Evolutionary conservation across 2,888 invertebrate genomes (phyloP).

Genomic region (Caenorhabditis sinica): DNA sequence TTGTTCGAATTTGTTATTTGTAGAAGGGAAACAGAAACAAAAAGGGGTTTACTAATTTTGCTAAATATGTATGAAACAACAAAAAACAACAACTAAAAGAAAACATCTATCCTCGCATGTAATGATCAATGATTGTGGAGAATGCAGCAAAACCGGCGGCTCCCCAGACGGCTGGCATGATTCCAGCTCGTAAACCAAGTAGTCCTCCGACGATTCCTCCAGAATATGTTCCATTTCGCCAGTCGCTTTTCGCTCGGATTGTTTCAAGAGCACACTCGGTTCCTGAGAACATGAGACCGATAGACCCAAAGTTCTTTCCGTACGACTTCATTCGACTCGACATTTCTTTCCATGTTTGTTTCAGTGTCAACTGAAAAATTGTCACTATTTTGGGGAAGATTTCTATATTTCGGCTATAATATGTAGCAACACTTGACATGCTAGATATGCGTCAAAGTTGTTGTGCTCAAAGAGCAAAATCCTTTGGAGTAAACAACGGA

Average conservation of each 20-base stretch:
- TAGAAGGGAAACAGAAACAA: conserved; percentile 14
- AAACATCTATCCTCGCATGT: conserved; percentile 74
- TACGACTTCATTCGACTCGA: conserved; percentile 91
- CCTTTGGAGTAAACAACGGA: background rate
- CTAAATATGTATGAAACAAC: background rate
- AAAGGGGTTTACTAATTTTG: conserved; percentile 21
- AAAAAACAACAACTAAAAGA: conserved; percentile 10
- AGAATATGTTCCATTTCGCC: conserved; percentile 89
- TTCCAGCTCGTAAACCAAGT: conserved; percentile 89
- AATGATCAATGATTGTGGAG: conserved; percentile 95
- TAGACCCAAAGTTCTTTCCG: conserved; percentile 97
- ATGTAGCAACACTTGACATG: no score
- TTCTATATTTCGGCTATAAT: no score
- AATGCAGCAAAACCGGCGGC: conserved; percentile 98
- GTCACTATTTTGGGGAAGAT: background rate
- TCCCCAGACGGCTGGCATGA: conserved; percentile 92
- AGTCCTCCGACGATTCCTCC: conserved; percentile 88
- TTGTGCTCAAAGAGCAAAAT: background rate
- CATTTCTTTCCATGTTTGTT: conserved; percentile 83
- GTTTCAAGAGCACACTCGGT: conserved; percentile 94
- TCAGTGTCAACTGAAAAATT: conserved; percentile 77
- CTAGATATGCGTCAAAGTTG: background rate
- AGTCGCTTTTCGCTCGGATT: conserved; percentile 93
- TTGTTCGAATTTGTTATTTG: background rate
- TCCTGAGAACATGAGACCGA: conserved; percentile 93